Percentiles rank a stretch among this genome's conserved stretches.
Conservation (phyloP, 2,888 invertebrate species). For the Palloptera scutellata region DNA sequence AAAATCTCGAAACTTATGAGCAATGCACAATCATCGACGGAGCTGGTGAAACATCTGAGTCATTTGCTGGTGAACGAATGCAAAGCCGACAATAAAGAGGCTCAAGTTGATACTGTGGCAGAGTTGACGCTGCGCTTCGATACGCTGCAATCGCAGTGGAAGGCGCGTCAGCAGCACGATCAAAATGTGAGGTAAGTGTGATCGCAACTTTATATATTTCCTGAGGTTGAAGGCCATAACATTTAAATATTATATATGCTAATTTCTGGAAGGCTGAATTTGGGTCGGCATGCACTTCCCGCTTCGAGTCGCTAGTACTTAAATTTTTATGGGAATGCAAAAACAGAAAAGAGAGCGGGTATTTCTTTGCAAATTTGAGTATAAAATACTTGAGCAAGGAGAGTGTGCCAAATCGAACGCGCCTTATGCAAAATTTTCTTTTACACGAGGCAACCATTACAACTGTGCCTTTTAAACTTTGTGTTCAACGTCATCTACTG, state of each 20-base stretch:
- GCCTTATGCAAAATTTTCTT: no score
- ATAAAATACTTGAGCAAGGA: no score
- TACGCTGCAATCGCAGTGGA: constrained; percentile 74
- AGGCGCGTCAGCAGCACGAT: constrained; percentile 78
- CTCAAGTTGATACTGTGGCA: constrained; percentile 72
- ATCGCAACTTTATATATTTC: background rate
- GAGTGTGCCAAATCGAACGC: no score
- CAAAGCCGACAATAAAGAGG: constrained; percentile 72
- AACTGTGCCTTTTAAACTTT: no score
- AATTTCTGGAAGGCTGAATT: background rate
- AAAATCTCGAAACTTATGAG: constrained; percentile 79
- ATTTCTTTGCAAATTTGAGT: no score
- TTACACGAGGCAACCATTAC: no score
- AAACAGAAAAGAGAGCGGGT: no score
- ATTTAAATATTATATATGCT: background rate
- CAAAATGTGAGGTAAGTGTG: constrained; percentile 76
- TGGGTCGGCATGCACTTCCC: no score
- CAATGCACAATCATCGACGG: constrained; percentile 81
- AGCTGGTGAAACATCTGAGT: constrained; percentile 82
- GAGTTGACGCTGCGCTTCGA: constrained; percentile 74
- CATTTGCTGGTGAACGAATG: constrained; percentile 78
- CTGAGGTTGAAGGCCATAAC: background rate
- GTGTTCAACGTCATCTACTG: no score
- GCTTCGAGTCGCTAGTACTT: no score
- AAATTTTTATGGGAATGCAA: no score